These are phyloP conservation scores for Maylandia zebra DNA, from an alignment of 2,113 vertebrate species.

Conservation along the genomic window DNA sequence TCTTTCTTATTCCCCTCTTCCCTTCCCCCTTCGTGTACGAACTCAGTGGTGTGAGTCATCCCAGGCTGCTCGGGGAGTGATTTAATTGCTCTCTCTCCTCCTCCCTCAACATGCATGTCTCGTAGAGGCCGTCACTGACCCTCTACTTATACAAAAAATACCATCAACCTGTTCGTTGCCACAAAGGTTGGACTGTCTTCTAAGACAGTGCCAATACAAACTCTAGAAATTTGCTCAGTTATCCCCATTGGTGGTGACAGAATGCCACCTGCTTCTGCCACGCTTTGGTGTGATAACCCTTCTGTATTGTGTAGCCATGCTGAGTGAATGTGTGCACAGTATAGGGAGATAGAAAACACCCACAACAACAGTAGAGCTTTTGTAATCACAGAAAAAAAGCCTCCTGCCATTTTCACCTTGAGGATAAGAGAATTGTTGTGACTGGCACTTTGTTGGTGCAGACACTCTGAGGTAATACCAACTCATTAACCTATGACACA, in stretches of 20 bases:
- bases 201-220: slow-evolving; percentile 12
- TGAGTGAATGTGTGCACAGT: slow-evolving; percentile 7
- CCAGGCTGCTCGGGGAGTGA: slow-evolving; percentile 46
- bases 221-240: slow-evolving; percentile 4
- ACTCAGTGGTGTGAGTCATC: slow-evolving; percentile 59
- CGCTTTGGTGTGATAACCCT: slow-evolving; percentile 19
- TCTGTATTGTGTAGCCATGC: slow-evolving; percentile 4
- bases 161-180: slow-evolving; percentile 17
- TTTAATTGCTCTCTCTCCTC: slow-evolving; percentile 58
- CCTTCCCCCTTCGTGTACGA: slow-evolving; percentile 26
- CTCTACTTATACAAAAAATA: background rate
- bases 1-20: background rate
- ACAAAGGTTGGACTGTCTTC: slow-evolving; percentile 8
- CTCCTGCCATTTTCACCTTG: background rate
- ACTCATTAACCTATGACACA: background rate
- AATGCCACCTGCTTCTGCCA: background rate
- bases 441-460: background rate
- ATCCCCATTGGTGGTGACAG: background rate
- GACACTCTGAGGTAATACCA: background rate
- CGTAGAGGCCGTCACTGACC: slow-evolving; percentile 32
- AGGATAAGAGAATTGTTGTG: background rate
- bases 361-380: slow-evolving; percentile 12
- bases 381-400: slow-evolving; percentile 16
- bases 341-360: background rate
- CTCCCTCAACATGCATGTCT: slow-evolving; percentile 22